Evolutionary conservation across 2,888 invertebrate species (phyloP).

Genomic region (Macropis europaea): DNA sequence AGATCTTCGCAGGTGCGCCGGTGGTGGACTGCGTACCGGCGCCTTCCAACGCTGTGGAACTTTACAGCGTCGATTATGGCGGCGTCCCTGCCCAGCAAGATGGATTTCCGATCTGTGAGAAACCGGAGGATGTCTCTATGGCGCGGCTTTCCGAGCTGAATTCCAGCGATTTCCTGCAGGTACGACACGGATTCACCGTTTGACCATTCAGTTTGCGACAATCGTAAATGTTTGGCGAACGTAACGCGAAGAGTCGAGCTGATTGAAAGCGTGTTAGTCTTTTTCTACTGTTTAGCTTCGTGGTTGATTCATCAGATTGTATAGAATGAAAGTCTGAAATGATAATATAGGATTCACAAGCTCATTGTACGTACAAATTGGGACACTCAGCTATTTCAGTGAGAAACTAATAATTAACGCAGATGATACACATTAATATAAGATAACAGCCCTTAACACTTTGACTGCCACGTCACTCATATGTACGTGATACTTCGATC

Average conservation of each 20-base stretch:
- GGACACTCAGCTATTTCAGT: too few species aligned
- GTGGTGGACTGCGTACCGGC: conserved; percentile 18
- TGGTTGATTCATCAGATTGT: too few species aligned
- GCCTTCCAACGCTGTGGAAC: conserved; percentile 1
- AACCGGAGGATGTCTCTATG: conserved; percentile 27
- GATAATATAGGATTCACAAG: too few species aligned
- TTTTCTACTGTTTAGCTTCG: neutral
- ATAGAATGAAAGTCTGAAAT: too few species aligned
- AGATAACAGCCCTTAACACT: too few species aligned
- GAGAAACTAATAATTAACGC: too few species aligned
- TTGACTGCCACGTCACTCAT: too few species aligned
- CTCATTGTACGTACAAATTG: too few species aligned
- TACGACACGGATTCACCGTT: conserved; percentile 9
- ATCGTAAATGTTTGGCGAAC: conserved; percentile 1
- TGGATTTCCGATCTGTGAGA: conserved; percentile 46
- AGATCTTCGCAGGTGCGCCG: conserved; percentile 47
- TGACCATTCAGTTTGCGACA: neutral
- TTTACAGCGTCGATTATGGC: conserved; percentile 6
- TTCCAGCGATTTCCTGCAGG: conserved; percentile 20
- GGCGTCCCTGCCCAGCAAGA: neutral
- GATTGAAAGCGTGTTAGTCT: neutral
- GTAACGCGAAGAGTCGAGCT: neutral
- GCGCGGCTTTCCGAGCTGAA: conserved; percentile 19
- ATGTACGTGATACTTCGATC: too few species aligned
- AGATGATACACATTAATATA: too few species aligned